Evolutionary conservation across 2,888 invertebrate species (phyloP), one percentile per base, ranked within the genome.

Genomic region (Apodemia duryi): DNA sequence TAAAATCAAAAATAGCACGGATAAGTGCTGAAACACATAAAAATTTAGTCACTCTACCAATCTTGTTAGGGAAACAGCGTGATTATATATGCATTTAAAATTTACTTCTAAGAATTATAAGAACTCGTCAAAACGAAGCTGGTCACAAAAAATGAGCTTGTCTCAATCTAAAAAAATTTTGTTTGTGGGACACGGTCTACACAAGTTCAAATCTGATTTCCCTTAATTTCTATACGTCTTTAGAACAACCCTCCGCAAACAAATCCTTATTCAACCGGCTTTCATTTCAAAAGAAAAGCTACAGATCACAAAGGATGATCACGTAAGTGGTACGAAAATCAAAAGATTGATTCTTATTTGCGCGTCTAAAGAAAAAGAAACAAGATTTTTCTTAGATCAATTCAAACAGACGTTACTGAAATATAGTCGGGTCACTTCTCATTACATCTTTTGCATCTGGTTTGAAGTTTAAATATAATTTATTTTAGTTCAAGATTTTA

Each of bases 341-440:
- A 38, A 52, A 49, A 46, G 49, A 65, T 65, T 65, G 65, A 62
- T 65, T 65, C 61, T 65, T 65, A 52, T 65, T 65, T 61, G 41
- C 49, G 28, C 32, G 28, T 49, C 41, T 61, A 51, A 61, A 61
- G 61, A 41, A 61, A 52, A 52, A 65, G 61, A 65, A 61, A 38
- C 5, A n/a, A 28, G 51, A 61, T 38, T 65, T 65, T 51, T 51
- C 61, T 38, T 38, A 6, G 46, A 51, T 49, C 49, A 51, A 28
- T 52, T 52, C 61, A 61, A 64, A 61, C 64, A 49, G 64, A 64
- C 51, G 51, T 61, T 61, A 51, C 38, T 11, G 28, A 29, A 57
- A 21, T 32, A 28, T 43, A 43, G 57, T 21, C 46, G n/a, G 38
- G 35, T 60, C 63, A n/a, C 10, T 65, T 65, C 61, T 65, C 61